Base-by-base conservation (phyloP, 2,888 invertebrate species). In the Baronia brevicornis region DNA sequence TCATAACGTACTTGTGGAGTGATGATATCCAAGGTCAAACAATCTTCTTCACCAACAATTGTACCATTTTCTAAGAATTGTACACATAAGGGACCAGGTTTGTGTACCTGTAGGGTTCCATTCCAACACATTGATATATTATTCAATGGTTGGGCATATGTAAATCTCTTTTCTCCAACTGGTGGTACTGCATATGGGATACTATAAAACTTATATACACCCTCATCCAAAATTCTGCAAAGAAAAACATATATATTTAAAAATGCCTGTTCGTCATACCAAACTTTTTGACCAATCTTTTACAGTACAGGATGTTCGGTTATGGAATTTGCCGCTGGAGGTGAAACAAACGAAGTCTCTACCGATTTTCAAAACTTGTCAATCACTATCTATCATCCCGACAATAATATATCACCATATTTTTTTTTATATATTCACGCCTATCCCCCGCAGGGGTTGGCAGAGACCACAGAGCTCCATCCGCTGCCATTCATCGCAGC, bases 171-270 rank as follows among this genome's bases (percentile, higher is more conserved):
- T 12, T 89, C 87, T 2, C 84, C 87, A 0, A 90, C 57, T 0
- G 94, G 94, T 3, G 93, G 90, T 10, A 88, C 68, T 2, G 94
- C 94, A 62, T 91, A 95, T 0, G 94, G 94, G 38, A 95, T 91
- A 31, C 93, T 93, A 24, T 91, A 89, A 71, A 94, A 95, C 6
- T 91, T 91, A 51, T 90, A 91, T 0, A 90, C 91, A 18, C 91
- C 90, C 53, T 93, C 92, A 52, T 93, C 91, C 39, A 92, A 75
- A 22, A 92, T 70, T 8, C 90, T 90, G 68, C 12, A 77, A 64
- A 25, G 21, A 33, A 59, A 43, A 53, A 36, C 29, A 39, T 20
- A 10, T 9, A 23, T 9, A 7, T 15, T 11, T 18, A 8, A 19
- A 7, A 7, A 23, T 11, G 13, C 12, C 5, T 20, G 1, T 5